Conservation (phyloP, 2,888 invertebrate species). For the Digitonthophagus gazella region DNA sequence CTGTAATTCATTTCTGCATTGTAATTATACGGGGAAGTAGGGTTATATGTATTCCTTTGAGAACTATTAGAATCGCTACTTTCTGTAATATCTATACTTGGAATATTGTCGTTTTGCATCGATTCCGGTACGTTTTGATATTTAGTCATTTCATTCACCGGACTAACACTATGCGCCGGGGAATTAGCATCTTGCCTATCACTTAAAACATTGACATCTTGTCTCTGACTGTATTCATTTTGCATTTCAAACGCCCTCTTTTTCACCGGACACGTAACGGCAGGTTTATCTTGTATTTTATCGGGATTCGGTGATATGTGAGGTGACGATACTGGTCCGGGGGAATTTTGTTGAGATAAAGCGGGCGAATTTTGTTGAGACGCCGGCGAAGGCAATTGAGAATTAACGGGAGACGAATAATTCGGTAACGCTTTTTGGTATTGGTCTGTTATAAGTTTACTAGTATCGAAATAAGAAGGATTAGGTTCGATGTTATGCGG, state of each 20-base stretch:
- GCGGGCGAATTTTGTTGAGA: conserved; percentile 23
- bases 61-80: conserved; percentile 55
- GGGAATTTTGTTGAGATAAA: conserved; percentile 25
- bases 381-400: conserved; percentile 33
- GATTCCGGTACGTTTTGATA: conserved; percentile 46
- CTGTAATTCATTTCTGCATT: conserved; percentile 38
- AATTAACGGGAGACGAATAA: conserved; percentile 40
- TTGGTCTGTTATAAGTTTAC: conserved; percentile 52
- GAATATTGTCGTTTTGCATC: conserved; percentile 24
- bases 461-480: conserved; percentile 59
- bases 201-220: not conserved
- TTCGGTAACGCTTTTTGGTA: conserved; percentile 50
- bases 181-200: conserved; percentile 3
- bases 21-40: conserved; percentile 35
- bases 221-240: not conserved
- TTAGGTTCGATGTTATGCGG: conserved; percentile 43
- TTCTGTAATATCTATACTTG: conserved; percentile 12
- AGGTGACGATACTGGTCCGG: conserved; percentile 24
- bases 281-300: not conserved
- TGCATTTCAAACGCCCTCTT: conserved; percentile 59
- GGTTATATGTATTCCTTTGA: conserved; percentile 50
- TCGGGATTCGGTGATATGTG: conserved; percentile 24
- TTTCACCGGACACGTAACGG: conserved; percentile 55
- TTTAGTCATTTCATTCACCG: conserved; percentile 35
- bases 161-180: conserved; percentile 17